phyloP scores from a whole-genome alignment of 1,140 invertebrate genomes.

The Saccostrea echinata region DNA sequence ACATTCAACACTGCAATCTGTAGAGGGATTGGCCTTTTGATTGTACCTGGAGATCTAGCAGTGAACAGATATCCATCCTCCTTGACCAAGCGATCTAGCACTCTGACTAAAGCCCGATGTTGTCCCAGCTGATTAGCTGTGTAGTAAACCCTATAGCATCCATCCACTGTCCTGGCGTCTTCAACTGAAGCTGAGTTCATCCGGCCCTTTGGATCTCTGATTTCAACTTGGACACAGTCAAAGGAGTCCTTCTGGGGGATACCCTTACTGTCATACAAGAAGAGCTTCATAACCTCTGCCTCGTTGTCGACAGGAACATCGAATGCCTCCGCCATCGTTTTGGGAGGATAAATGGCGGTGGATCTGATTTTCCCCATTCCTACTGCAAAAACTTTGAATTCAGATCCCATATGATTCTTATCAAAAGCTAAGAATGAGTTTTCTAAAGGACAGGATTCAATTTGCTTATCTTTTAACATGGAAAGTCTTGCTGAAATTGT shows the following conservation, averaged over 20 bases:
- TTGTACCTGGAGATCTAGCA: slow-evolving; percentile 58
- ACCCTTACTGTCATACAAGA: slow-evolving; percentile 63
- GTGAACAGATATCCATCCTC: slow-evolving; percentile 62
- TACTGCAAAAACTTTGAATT: slow-evolving; percentile 58
- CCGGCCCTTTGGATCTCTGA: slow-evolving; percentile 60
- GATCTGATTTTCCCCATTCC: slow-evolving; percentile 63
- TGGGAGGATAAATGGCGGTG: slow-evolving; percentile 61
- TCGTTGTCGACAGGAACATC: slow-evolving; percentile 62
- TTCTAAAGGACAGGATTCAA: slow-evolving; percentile 58
- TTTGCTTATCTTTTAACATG: slow-evolving; percentile 56
- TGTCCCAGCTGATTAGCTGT: slow-evolving; percentile 56
- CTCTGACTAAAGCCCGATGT: slow-evolving; percentile 55
- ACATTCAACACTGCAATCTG: too few species aligned
- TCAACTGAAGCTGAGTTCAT: slow-evolving; percentile 50
- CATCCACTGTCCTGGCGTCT: slow-evolving; percentile 61
- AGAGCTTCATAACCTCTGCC: slow-evolving; percentile 59
- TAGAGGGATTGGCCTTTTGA: not conserved
- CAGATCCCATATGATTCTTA: slow-evolving; percentile 56
- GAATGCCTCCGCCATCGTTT: slow-evolving; percentile 61
- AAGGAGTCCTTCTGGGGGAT: slow-evolving; percentile 62
- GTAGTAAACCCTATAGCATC: slow-evolving; percentile 62
- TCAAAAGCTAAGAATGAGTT: slow-evolving; percentile 64
- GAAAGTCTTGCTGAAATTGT: slow-evolving; percentile 52
- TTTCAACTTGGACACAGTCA: slow-evolving; percentile 59
- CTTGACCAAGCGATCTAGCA: slow-evolving; percentile 56